Percentiles rank a stretch among this genome's conserved stretches.
Evolutionary conservation across 2,888 invertebrate species (phyloP).

Genomic region (Byasa hedistus): DNA sequence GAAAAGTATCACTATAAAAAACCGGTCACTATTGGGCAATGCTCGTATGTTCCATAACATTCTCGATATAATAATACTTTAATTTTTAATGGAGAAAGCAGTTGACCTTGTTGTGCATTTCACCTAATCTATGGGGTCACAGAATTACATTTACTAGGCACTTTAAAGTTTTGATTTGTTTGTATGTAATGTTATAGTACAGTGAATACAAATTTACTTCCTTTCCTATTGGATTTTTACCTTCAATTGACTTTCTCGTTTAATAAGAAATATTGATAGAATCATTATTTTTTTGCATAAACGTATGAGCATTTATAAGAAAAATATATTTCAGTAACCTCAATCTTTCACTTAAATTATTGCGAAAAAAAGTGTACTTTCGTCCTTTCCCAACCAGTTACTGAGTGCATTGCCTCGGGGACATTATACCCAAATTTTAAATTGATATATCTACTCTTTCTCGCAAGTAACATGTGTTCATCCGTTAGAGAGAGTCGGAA

Average conservation of each 20-base stretch:
- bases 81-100: constrained; percentile 39
- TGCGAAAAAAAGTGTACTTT: constrained; percentile 72
- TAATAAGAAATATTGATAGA: not conserved
- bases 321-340: constrained; percentile 26
- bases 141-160: constrained; percentile 9
- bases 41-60: constrained; percentile 34
- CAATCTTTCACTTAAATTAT: constrained; percentile 65
- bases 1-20: constrained; percentile 41
- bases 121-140: constrained; percentile 27
- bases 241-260: not conserved
- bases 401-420: constrained; percentile 70
- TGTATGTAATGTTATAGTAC: not conserved
- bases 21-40: constrained; percentile 36
- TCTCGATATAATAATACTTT: constrained; percentile 31
- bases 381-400: constrained; percentile 75
- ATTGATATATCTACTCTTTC: constrained; percentile 60
- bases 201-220: too few species aligned
- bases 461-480: constrained; percentile 35
- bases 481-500: constrained; percentile 49
- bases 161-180: not conserved
- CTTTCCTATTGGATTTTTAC: not conserved
- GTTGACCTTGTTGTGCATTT: constrained; percentile 36
- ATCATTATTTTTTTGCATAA: not conserved
- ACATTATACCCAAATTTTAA: constrained; percentile 68
- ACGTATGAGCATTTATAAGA: not conserved